Conservation (phyloP, 2,113 vertebrate genomes). For the Choloepus hoffmanni region DNA sequence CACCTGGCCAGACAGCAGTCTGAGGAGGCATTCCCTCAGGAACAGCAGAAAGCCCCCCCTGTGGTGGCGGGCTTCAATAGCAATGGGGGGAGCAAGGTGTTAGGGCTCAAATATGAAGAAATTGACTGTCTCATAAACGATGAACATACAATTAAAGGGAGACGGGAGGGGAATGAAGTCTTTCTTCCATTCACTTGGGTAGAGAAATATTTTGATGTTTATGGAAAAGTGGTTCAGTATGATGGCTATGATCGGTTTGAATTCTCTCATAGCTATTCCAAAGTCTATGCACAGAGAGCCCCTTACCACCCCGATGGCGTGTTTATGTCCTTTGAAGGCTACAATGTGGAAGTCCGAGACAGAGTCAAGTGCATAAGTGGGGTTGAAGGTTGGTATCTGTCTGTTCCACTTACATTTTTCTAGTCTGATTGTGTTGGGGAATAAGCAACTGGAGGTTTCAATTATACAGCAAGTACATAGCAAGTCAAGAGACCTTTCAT, state of each 20-base stretch:
- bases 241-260: slow-evolving; percentile 97
- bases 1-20: slow-evolving; percentile 85
- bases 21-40: slow-evolving; percentile 87
- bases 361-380: slow-evolving; percentile 99
- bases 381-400: slow-evolving; percentile 92
- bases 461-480: not conserved
- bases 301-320: slow-evolving; percentile 96
- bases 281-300: slow-evolving; percentile 95
- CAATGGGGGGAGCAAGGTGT: slow-evolving; percentile 81
- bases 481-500: not conserved
- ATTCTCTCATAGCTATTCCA: slow-evolving; percentile 99
- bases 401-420: not conserved
- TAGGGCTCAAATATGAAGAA: slow-evolving; percentile 92
- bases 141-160: slow-evolving; percentile 93
- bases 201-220: slow-evolving; percentile 98
- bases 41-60: slow-evolving; percentile 90
- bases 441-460: not conserved
- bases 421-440: not conserved
- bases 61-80: slow-evolving; percentile 82
- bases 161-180: slow-evolving; percentile 93
- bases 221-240: slow-evolving; percentile 94
- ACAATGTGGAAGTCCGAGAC: slow-evolving; percentile 98
- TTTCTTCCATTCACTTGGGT: slow-evolving; percentile 98
- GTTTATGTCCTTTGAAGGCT: slow-evolving; percentile 99
- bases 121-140: slow-evolving; percentile 99